phyloP scores from a whole-genome alignment of 2,113 vertebrate genomes.

The Sinocyclocheilus anshuiensis region DNA sequence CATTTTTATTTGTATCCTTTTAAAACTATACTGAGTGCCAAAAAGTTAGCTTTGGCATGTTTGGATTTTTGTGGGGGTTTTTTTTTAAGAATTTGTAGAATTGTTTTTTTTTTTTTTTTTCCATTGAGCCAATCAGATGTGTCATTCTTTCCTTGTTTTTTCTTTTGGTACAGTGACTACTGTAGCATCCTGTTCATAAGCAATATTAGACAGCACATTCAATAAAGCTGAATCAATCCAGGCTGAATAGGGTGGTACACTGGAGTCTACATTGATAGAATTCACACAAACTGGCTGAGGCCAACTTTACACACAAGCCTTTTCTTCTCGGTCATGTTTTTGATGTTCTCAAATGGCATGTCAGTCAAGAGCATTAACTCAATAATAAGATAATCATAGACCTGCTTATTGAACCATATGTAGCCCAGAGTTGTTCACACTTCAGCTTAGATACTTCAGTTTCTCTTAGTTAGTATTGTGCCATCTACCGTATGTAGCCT shows the following conservation, averaged over 20 bases:
- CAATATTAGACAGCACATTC: background rate
- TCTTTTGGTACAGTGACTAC: background rate
- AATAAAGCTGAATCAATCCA: background rate
- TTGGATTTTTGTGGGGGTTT: background rate
- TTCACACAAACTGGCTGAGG: too few relatives aligned
- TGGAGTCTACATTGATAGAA: background rate
- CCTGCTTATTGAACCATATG: background rate
- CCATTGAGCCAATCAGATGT: too few relatives aligned
- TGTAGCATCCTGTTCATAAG: conserved; percentile 1
- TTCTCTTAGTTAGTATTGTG: background rate
- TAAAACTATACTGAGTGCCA: background rate
- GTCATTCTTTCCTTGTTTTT: background rate
- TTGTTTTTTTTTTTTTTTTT: background rate
- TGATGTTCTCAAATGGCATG: background rate
- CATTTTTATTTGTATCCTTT: background rate
- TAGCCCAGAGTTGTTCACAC: background rate
- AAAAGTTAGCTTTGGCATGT: background rate
- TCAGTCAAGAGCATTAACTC: background rate
- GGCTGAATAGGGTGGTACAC: background rate
- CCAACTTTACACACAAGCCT: background rate
- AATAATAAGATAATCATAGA: background rate
- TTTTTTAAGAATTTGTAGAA: background rate
- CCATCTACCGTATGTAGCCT: background rate
- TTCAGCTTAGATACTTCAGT: background rate
- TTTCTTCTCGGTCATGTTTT: background rate